Base-by-base conservation (phyloP, 2,113 vertebrate genomes). In the Solenodon paradoxus region DNA sequence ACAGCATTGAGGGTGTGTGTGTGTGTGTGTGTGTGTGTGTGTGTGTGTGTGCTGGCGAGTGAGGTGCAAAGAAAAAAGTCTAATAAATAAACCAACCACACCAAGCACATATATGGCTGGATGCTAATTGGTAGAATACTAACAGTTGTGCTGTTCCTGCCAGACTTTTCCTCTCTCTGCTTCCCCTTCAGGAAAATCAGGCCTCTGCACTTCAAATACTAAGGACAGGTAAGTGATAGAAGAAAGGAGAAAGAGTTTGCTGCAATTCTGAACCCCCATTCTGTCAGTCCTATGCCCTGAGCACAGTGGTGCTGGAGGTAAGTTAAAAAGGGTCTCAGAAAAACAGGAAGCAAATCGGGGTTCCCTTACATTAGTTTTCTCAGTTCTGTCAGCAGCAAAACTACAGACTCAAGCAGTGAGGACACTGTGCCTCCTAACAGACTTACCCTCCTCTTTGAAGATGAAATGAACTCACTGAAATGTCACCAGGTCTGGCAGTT, bases 21-120 rank as follows among this genome's bases (percentile, higher is more conserved):
- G n/a, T n/a, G n/a, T n/a, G n/a, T n/a, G n/a, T n/a, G 1, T 42
- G 15, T 77, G 30, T 51, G 11, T 0, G 7, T 61, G 7, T 22
- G 2, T 26, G 1, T 20, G 28, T 24, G 1, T 51, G 1, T 49
- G 11, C 9, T 51, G 1, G 30, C 4, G 17, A 16, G 3, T 30
- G 10, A 17, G 4, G 2, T 49, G 16, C 26, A 92, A 69, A 86
- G 15, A 38, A 24, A 57, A 78, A 91, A 38, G n/a, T 2, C 1
- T 26, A 64, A 42, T 69, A 64, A 42, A 57, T 49, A 72, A 42
- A 84, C 72, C 13, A 79, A 15, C 1, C 28, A 32, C 16, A 2
- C 26, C n/a, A 19, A 42, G 38, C 51, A 66, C 13, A 71, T 38
- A 42, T 32, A 64, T 13, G 5, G 9, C 2, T 59, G 28, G 2